These are phyloP conservation scores for Ericerus pela DNA, from an alignment of 1,140 invertebrate species.

Conservation along the genomic window DNA sequence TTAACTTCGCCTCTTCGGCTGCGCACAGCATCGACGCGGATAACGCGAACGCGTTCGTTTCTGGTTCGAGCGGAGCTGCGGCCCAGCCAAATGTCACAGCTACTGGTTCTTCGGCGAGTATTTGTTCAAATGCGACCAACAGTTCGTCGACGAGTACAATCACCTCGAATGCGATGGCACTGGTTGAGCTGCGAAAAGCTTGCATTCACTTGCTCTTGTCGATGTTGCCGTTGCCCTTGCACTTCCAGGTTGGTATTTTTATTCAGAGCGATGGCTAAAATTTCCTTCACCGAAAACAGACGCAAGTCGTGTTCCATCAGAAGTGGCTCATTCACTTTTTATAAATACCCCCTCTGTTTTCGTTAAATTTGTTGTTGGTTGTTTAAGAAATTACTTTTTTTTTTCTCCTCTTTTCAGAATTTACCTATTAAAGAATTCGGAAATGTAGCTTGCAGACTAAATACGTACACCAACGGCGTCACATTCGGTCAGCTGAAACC, in stretches of 20 bases:
- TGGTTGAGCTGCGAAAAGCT: slow-evolving; percentile 68
- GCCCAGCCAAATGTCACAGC: neutral
- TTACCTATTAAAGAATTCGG: slow-evolving; percentile 55
- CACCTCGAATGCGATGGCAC: slow-evolving; percentile 36
- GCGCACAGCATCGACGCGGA: too few relatives aligned
- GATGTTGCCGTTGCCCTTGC: slow-evolving; percentile 73
- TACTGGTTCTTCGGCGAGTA: neutral
- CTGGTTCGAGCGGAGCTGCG: neutral
- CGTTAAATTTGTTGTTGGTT: too few relatives aligned
- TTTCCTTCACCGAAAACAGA: neutral
- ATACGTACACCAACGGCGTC: slow-evolving; percentile 30
- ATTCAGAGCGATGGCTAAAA: too few relatives aligned
- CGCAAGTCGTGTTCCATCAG: neutral
- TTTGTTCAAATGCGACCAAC: neutral
- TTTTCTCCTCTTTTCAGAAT: slow-evolving; percentile 34
- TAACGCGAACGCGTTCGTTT: neutral
- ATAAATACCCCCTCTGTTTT: too few relatives aligned
- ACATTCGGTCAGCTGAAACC: slow-evolving; percentile 68
- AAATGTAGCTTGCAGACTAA: slow-evolving; percentile 7
- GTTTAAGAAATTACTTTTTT: neutral
- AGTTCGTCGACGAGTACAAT: neutral
- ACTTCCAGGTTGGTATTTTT: slow-evolving; percentile 51
- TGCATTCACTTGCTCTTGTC: slow-evolving; percentile 81
- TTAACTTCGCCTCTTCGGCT: too few relatives aligned
- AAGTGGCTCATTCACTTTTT: too few relatives aligned